Percentiles rank a stretch among this genome's conserved stretches.
phyloP scores from a whole-genome alignment of 2,113 vertebrate genomes.

The Galeopterus variegatus region DNA sequence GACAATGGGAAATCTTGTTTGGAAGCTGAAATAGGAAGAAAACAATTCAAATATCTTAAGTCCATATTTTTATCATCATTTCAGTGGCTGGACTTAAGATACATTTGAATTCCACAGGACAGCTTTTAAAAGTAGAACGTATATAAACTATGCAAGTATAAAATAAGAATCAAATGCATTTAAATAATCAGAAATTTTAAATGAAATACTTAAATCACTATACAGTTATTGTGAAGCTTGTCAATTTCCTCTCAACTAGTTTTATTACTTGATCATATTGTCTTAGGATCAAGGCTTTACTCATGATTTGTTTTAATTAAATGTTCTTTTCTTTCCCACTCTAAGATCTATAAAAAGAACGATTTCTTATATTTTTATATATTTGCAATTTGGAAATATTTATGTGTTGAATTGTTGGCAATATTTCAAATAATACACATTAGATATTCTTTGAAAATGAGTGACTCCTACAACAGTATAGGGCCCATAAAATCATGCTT shows the following conservation, averaged over 20 bases:
- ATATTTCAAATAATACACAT: neutral
- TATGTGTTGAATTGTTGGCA: conserved; percentile 12
- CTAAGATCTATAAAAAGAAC: neutral
- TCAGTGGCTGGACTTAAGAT: neutral
- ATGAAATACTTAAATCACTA: neutral
- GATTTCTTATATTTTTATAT: neutral
- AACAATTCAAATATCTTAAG: neutral
- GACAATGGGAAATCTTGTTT: conserved; percentile 15
- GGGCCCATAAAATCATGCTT: neutral
- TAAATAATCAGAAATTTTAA: neutral
- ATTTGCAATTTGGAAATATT: neutral
- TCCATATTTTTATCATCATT: conserved; percentile 10
- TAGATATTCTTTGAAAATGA: neutral
- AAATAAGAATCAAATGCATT: conserved; percentile 30
- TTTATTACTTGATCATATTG: neutral
- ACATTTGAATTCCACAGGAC: neutral
- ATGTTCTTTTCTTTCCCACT: neutral
- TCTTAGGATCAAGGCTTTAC: neutral
- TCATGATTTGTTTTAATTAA: neutral
- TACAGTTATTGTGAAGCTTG: neutral
- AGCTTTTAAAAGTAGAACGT: neutral
- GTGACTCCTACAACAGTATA: neutral
- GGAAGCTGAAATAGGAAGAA: conserved; percentile 22
- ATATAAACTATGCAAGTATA: neutral
- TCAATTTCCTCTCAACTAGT: neutral